A percentile compares a stretch with the other conserved stretches of the same genome.
Evolutionary conservation across 2,797 vertebrate species (phyloP).

Genomic region (Macroramphosus scolopax): DNA sequence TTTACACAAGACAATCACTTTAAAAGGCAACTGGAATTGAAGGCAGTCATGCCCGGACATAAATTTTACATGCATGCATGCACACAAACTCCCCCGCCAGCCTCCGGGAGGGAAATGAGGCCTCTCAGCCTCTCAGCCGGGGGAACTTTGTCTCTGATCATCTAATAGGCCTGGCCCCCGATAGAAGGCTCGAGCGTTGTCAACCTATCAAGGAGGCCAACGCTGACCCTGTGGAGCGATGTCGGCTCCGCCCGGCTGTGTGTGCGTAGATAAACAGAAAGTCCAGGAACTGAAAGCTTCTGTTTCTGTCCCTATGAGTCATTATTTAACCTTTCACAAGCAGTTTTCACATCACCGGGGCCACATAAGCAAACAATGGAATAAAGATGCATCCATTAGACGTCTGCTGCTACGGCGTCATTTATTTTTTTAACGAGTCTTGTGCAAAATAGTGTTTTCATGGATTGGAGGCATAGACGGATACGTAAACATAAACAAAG

Average conservation of each 20-base stretch:
- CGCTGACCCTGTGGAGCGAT: constrained; percentile 60
- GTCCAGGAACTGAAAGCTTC: constrained; percentile 37
- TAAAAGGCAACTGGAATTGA: constrained; percentile 18
- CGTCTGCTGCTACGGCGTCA: constrained; percentile 31
- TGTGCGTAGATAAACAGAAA: constrained; percentile 43
- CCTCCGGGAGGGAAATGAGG: constrained; percentile 49
- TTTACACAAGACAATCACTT: constrained; percentile 7
- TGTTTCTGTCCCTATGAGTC: constrained; percentile 34
- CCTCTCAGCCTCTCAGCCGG: constrained; percentile 55
- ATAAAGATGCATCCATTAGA: constrained; percentile 29
- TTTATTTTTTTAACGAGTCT: constrained; percentile 33
- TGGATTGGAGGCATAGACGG: constrained; percentile 39
- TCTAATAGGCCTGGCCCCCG: constrained; percentile 66
- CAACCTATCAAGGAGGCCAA: constrained; percentile 66
- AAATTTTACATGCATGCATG: constrained; percentile 37
- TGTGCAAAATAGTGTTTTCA: constrained; percentile 33
- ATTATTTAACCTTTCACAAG: constrained; percentile 47
- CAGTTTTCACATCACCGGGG: constrained; percentile 25
- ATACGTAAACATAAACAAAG: constrained; percentile 42
- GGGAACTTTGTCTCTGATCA: constrained; percentile 65
- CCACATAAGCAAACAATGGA: constrained; percentile 12
- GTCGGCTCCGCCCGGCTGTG: constrained; percentile 42
- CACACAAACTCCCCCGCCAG: constrained; percentile 35
- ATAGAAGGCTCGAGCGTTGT: constrained; percentile 54
- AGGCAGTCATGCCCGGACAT: constrained; percentile 5